Evolutionary conservation across 2,888 invertebrate genomes (phyloP), one percentile per base, ranked within the genome.

Genomic region (Boloria selene): DNA sequence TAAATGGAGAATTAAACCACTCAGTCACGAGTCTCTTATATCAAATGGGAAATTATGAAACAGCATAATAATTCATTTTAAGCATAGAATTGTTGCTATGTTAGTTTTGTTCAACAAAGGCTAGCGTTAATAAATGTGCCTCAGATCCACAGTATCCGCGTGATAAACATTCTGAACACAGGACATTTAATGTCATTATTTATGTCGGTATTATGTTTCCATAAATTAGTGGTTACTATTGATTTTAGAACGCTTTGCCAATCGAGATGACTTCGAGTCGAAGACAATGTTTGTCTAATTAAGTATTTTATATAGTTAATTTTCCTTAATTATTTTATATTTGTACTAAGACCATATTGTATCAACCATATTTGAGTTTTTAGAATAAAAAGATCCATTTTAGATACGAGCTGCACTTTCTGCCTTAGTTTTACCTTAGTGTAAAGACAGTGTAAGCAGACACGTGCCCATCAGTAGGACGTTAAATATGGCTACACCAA

Each of bases 141-240:
- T 68, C 64, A 67, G 69, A 70, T 73, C 70, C 60, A 58, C 62
- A 73, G 71, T 73, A 73, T 73, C 68, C 49, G 51, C 2, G 69
- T 70, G 72, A 74, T 77, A 77, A 75, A 75, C 73, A 74, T 71
- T 73, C 62, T 69, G 67, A 67, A 61, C 68, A 64, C 72, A 67
- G 75, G 72, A 73, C 73, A 72, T 74, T 77, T 72, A 69, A 71
- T 64, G 71, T 73, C 67, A 69, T 74, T 74, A 75, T 79, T 76
- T 75, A 77, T 75, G 77, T 77, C 74, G 74, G 71, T 73, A 77
- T 79, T 77, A 75, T 70, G 73, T 72, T 72, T 73, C 74, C 74
- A 74, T 73, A 75, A 79, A 79, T 78, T 78, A 79, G 75, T 75
- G 45, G 59, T 45, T 74, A 72, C 69, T 47, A 69, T 50, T 17